A percentile compares a stretch with the other conserved stretches of the same genome.
Conservation (phyloP, 2,888 invertebrate species). For the Siphlonurus alternatus region DNA sequence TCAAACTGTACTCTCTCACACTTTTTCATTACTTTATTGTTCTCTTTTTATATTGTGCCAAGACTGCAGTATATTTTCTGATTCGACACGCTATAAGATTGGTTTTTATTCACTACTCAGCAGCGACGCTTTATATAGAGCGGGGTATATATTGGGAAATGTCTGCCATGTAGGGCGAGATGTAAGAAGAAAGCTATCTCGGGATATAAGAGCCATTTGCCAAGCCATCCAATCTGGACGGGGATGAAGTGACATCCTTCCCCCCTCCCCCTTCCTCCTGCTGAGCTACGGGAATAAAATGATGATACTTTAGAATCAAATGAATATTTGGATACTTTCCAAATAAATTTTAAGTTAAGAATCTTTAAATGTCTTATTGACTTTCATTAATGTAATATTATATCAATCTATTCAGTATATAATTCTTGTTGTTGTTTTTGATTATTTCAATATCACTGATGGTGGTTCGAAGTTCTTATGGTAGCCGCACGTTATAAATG, state of each 20-base stretch:
- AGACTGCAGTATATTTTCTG: not conserved
- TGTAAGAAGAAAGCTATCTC: not conserved
- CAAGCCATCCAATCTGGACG: not conserved
- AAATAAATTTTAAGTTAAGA: not conserved
- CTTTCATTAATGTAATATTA: not conserved
- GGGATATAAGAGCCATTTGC: conserved; percentile 1
- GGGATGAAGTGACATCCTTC: not conserved
- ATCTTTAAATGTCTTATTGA: not conserved
- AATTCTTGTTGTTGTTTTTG: no score
- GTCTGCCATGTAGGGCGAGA: not conserved
- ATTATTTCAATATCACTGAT: no score
- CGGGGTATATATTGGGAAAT: not conserved
- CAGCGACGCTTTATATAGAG: no score
- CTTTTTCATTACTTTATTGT: not conserved
- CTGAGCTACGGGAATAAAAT: not conserved
- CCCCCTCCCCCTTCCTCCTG: not conserved
- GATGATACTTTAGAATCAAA: not conserved
- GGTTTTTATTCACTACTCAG: not conserved
- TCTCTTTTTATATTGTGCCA: no score
- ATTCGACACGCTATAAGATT: not conserved
- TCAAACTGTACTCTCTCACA: not conserved
- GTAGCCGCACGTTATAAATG: no score
- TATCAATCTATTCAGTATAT: no score
- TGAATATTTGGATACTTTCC: not conserved
- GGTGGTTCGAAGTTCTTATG: no score